phyloP scores from a whole-genome alignment of 2,888 invertebrate species.

The Tetramorium bicarinatum region DNA sequence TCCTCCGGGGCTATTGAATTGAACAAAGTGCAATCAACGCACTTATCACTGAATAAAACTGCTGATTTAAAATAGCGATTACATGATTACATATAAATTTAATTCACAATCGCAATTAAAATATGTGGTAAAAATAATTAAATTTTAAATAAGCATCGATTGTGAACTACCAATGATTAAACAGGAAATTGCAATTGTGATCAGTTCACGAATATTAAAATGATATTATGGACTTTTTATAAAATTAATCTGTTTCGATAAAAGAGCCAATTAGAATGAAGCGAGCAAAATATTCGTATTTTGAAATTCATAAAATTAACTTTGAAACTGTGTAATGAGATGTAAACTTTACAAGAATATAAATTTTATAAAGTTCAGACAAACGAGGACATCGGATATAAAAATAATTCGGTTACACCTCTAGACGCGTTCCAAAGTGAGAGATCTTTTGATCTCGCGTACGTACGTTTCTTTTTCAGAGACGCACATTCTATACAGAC shows the following conservation, averaged over 20 bases:
- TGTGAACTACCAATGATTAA: not conserved
- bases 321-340: not conserved
- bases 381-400: not conserved
- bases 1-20: not conserved
- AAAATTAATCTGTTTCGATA: not conserved
- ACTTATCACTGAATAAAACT: not conserved
- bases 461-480: not conserved
- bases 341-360: not conserved
- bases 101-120: not conserved
- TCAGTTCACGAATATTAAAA: not conserved
- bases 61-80: not conserved
- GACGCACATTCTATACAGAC: constrained; percentile 46
- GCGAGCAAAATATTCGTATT: not conserved
- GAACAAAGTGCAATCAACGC: not conserved
- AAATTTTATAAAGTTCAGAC: not conserved
- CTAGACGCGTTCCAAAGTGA: not conserved
- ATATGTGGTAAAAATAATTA: constrained; percentile 7
- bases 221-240: not conserved
- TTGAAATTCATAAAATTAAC: not conserved
- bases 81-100: not conserved
- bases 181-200: not conserved
- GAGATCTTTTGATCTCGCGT: constrained; percentile 5
- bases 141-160: not conserved
- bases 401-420: not conserved
- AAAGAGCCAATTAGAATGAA: not conserved